phyloP scores from a whole-genome alignment of 1,140 invertebrate genomes.

The Drosophila subpulchrella region DNA sequence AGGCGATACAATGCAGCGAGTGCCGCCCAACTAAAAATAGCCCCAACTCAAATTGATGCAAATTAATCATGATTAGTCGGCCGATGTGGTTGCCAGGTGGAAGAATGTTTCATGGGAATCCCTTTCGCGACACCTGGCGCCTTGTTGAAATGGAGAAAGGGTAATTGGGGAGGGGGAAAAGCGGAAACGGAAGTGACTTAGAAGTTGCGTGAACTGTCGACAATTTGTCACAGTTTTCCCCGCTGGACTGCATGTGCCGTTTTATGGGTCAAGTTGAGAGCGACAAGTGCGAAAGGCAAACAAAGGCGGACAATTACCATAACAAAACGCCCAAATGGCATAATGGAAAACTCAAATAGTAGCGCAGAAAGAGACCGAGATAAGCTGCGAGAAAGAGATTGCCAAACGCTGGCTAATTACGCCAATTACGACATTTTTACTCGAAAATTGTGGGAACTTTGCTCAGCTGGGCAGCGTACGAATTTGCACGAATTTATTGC shows the following conservation, averaged over 20 bases:
- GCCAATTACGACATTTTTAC: conserved; percentile 72
- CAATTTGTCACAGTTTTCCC: conserved; percentile 54
- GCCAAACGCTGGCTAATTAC: conserved; percentile 66
- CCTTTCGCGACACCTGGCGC: conserved; percentile 49
- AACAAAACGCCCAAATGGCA: conserved; percentile 47
- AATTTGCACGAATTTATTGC: conserved; percentile 77
- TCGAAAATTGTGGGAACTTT: conserved; percentile 70
- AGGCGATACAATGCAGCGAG: conserved; percentile 24
- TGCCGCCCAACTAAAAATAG: conserved; percentile 66
- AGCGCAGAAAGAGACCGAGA: conserved; percentile 17
- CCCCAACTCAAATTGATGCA: conserved; percentile 68
- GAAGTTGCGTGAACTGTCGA: conserved; percentile 23
- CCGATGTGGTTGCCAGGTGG: conserved; percentile 29
- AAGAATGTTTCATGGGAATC: conserved; percentile 27
- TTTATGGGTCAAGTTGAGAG: conserved; percentile 70
- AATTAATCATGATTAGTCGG: conserved; percentile 79
- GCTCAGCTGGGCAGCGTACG: conserved; percentile 40
- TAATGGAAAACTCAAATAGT: conserved; percentile 52
- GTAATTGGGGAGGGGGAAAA: conserved; percentile 14
- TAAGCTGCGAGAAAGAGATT: conserved; percentile 29
- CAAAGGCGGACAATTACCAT: conserved; percentile 62
- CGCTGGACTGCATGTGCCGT: conserved; percentile 3
- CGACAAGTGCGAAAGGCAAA: conserved; percentile 41
- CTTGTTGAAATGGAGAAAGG: not conserved
- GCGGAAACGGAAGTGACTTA: conserved; percentile 36